Evolutionary conservation across 1,140 invertebrate genomes (phyloP), one percentile per base, ranked within the genome.

Genomic region (Neodiprion fabricii): DNA sequence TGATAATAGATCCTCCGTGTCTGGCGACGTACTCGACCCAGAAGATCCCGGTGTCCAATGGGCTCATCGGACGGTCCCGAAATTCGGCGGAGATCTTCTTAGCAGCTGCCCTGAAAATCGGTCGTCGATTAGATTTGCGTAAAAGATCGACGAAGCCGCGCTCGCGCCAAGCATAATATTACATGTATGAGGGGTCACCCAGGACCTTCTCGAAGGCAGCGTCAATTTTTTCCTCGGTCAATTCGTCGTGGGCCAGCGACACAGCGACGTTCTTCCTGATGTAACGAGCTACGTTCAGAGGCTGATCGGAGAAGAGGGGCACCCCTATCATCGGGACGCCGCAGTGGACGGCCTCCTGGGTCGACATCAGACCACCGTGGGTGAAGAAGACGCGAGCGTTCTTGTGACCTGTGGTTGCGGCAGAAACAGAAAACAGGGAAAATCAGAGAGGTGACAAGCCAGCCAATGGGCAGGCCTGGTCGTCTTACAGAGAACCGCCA

Each of bases 281-380:
- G 14, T 85, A 79, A 47, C 82, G 73, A n/a, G 83, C 79, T 7
- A 84, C 79, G 75, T 89, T 89, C 48, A 81, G 79, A 21, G 75
- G 76, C 72, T 93, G 92, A 83, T 92, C 91, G 1, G 87, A 89
- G 74, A 91, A 92, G 67, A 94, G 87, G 1, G 93, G 93, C 76
- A 93, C 86, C 11, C 91, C 92, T 9, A 94, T 81, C 61, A 93
- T 88, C 8, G 93, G 93, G 14, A 93, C 90, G 53, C 91, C 92
- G 80, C 92, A 89, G 81, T 90, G 91, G 7, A 92, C 87, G 21
- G 92, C 90, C 81, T 94, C 93, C 80, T 92, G 90, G n/a, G 91
- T 89, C 70, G 92, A 91, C 77, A 93, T 90, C 53, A 93, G 80
- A 47, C 93, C 93, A 23, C 92, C 92, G 76, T 94, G 93, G 1